Conservation (phyloP, 2,797 vertebrate species). For the Sylvia borin region DNA sequence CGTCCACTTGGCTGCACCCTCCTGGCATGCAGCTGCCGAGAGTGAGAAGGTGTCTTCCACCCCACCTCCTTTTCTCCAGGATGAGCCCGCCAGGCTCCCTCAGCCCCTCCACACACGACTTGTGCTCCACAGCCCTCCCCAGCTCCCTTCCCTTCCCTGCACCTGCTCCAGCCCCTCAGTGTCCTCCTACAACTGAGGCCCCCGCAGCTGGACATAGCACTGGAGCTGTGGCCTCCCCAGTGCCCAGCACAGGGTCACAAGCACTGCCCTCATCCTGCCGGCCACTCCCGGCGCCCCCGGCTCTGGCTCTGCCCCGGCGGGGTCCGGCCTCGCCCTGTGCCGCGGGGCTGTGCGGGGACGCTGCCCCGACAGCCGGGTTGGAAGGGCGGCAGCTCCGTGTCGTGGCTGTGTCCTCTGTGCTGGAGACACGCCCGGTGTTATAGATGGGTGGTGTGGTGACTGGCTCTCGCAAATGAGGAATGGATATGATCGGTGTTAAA, state of each 20-base stretch:
- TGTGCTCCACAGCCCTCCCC: background rate
- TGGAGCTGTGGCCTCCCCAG: background rate
- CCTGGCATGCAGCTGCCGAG: background rate
- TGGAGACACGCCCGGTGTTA: too few species aligned
- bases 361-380: background rate
- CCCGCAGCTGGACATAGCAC: background rate
- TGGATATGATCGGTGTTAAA: background rate
- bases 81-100: background rate
- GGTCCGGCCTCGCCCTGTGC: background rate
- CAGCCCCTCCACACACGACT: background rate
- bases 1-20: background rate
- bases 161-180: background rate
- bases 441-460: background rate
- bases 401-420: fast-evolving
- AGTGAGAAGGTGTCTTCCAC: too few species aligned
- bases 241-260: background rate
- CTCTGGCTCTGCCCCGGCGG: background rate
- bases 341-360: background rate
- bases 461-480: background rate
- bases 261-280: background rate
- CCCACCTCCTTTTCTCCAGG: background rate
- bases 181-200: fast-evolving
- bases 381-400: background rate
- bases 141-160: background rate
- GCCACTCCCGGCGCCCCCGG: too few species aligned